Conservation (phyloP, 2,797 vertebrate species). For the Setipinna tenuifilis region DNA sequence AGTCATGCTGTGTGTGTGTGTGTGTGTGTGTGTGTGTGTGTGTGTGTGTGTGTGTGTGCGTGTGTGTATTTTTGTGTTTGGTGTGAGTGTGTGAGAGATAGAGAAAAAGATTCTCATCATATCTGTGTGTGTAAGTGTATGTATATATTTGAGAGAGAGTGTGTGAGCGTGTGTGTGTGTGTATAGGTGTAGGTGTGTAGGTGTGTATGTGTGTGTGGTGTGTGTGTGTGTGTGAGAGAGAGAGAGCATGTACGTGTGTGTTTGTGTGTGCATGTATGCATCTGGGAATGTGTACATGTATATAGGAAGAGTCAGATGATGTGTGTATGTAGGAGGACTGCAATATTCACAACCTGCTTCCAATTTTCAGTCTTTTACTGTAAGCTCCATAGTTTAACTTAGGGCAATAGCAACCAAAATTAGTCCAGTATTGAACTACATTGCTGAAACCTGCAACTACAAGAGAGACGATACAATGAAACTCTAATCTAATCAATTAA, state of each 20-base stretch:
- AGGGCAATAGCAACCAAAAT: too few species aligned
- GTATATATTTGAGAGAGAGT: background rate
- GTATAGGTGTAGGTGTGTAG: too few species aligned
- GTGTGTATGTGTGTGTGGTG: too few species aligned
- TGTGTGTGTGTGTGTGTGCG: background rate
- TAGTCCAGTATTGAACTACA: too few species aligned
- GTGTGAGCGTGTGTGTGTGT: background rate
- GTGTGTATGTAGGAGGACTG: too few species aligned
- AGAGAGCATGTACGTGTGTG: background rate
- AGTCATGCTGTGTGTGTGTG: constrained; percentile 2
- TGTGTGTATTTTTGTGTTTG: background rate
- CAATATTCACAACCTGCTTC: too few species aligned
- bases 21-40: background rate
- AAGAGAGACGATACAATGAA: too few species aligned
- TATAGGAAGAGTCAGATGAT: too few species aligned
- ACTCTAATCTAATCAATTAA: too few species aligned
- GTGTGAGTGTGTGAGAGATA: background rate
- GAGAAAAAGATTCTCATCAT: background rate
- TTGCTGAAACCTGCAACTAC: too few species aligned
- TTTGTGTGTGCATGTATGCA: background rate
- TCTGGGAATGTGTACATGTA: background rate
- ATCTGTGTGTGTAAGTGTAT: background rate
- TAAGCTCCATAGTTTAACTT: too few species aligned
- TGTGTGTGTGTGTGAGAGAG: background rate
- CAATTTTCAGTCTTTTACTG: too few species aligned